phyloP scores from a whole-genome alignment of 2,888 invertebrate species.

The Heliconius erato region DNA sequence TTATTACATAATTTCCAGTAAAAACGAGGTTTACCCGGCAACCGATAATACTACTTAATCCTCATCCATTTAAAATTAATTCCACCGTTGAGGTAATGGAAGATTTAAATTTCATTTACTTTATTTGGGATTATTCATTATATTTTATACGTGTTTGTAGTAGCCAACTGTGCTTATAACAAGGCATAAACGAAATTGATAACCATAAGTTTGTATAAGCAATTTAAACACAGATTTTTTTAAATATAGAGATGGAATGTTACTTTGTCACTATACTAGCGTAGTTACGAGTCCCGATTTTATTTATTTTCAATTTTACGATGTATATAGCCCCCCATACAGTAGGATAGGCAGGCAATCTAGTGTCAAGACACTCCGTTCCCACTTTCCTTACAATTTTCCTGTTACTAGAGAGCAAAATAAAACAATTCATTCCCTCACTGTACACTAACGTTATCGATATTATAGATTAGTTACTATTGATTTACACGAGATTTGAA shows the following conservation, averaged over 20 bases:
- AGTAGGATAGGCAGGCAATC: too few species aligned
- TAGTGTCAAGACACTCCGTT: not conserved
- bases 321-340: not conserved
- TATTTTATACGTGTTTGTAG: constrained; percentile 9
- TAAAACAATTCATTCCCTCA: too few species aligned
- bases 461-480: too few species aligned
- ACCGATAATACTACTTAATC: constrained; percentile 35
- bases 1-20: constrained; percentile 23
- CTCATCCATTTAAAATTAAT: constrained; percentile 37
- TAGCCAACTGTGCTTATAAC: not conserved
- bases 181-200: not conserved
- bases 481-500: not conserved
- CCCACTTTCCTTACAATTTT: not conserved
- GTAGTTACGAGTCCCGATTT: too few species aligned
- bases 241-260: too few species aligned
- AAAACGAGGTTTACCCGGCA: constrained; percentile 28
- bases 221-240: not conserved
- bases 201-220: not conserved
- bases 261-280: not conserved
- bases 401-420: not conserved
- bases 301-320: too few species aligned
- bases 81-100: constrained; percentile 29
- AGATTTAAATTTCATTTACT: constrained; percentile 30
- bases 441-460: too few species aligned
- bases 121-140: constrained; percentile 17